Evolutionary conservation across 2,113 vertebrate species (phyloP).

Genomic region (Scopus umbretta): DNA sequence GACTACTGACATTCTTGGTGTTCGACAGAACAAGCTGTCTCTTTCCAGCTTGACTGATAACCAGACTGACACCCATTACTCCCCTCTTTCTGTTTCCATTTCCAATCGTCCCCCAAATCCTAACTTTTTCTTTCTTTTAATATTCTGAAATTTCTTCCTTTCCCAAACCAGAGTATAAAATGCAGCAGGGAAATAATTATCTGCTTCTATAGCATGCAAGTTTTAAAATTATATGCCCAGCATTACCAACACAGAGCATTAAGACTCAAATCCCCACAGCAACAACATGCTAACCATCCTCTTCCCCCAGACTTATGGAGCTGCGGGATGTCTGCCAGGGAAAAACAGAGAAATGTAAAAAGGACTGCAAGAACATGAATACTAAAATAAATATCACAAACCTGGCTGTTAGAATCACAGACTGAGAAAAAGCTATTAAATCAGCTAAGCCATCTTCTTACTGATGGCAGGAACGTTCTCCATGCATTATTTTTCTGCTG

Average conservation of each 20-base stretch:
- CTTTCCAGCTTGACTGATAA: constrained; percentile 55
- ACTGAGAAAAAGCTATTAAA: constrained; percentile 61
- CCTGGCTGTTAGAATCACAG: constrained; percentile 57
- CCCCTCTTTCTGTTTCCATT: constrained; percentile 36
- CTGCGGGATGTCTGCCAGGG: constrained; percentile 62
- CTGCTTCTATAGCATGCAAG: constrained; percentile 4
- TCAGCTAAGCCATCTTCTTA: constrained; percentile 40
- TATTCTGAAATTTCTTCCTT: not conserved
- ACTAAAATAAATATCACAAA: constrained; percentile 65
- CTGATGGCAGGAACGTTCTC: constrained; percentile 13
- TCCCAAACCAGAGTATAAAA: constrained; percentile 8
- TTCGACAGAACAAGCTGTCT: constrained; percentile 59
- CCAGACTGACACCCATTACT: constrained; percentile 52
- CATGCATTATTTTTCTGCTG: not conserved
- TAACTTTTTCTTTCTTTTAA: constrained; percentile 5
- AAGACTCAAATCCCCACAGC: constrained; percentile 63
- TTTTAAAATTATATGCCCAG: constrained; percentile 54
- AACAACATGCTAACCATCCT: constrained; percentile 63
- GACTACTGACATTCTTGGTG: constrained; percentile 26
- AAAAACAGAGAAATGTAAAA: constrained; percentile 64
- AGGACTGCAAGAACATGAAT: constrained; percentile 63
- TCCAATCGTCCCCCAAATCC: not conserved
- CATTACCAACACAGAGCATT: constrained; percentile 32
- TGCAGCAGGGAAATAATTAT: constrained; percentile 47
- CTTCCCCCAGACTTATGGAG: constrained; percentile 68